Percentiles rank a stretch among this genome's conserved stretches.
Conservation (phyloP, 1,140 invertebrate species). For the Bombus picipes region DNA sequence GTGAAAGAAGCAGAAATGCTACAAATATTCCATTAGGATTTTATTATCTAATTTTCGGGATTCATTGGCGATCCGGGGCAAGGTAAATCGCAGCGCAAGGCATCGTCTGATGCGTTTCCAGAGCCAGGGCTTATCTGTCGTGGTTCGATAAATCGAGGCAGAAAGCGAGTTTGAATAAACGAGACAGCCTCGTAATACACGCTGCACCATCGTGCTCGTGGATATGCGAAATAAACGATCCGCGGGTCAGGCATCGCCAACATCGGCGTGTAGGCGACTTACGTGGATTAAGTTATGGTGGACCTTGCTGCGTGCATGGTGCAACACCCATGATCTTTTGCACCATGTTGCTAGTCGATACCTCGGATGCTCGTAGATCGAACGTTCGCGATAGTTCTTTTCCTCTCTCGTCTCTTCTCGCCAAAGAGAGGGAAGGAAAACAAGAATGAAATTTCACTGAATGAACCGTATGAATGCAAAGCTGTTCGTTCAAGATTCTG, state of each 20-base stretch:
- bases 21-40: neutral
- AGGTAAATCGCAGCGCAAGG: conserved; percentile 13
- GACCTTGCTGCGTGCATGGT: conserved; percentile 51
- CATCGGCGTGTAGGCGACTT: conserved; percentile 58
- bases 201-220: conserved; percentile 39
- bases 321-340: conserved; percentile 53
- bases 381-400: conserved; percentile 31
- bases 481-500: neutral
- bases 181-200: conserved; percentile 57
- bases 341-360: conserved; percentile 38
- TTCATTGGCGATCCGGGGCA: neutral
- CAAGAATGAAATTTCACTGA: conserved; percentile 31
- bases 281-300: conserved; percentile 62
- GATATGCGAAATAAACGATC: conserved; percentile 60
- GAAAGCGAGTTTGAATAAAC: conserved; percentile 54
- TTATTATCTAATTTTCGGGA: neutral
- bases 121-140: conserved; percentile 40
- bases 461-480: neutral
- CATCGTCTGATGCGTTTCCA: conserved; percentile 40
- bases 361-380: conserved; percentile 50
- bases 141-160: conserved; percentile 53
- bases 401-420: neutral
- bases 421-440: neutral
- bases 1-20: neutral
- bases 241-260: conserved; percentile 43